These are phyloP conservation scores for Gymnothorax reevesii DNA, from an alignment of 2,797 vertebrate genomes.

Conservation along the genomic window DNA sequence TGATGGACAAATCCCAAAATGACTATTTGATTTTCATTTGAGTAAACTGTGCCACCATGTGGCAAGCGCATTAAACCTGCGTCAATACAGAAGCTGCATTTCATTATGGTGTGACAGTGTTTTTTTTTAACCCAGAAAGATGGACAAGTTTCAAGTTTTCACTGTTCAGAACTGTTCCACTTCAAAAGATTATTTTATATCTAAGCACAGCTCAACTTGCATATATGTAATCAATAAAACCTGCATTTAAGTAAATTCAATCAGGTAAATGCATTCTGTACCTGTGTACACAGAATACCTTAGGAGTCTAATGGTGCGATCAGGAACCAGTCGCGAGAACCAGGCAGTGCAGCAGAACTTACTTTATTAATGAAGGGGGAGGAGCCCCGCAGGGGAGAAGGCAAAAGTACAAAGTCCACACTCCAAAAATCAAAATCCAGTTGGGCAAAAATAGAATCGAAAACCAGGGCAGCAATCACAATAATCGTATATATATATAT, in stretches of 20 bases:
- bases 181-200: background rate
- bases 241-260: background rate
- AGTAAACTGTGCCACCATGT: slow-evolving; percentile 4
- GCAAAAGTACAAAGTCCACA: no score
- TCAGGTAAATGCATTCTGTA: background rate
- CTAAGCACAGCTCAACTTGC: background rate
- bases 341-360: no score
- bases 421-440: no score
- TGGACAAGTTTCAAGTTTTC: background rate
- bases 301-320: no score
- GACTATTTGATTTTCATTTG: slow-evolving; percentile 3
- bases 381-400: no score
- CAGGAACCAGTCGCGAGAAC: no score
- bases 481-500: no score
- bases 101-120: background rate
- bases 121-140: background rate
- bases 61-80: background rate
- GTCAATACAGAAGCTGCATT: background rate
- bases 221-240: background rate
- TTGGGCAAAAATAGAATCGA: no score
- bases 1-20: background rate
- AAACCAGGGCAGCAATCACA: no score
- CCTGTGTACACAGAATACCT: background rate
- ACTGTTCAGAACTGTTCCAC: background rate
- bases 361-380: no score